Base-by-base conservation (phyloP, 2,888 invertebrate genomes). In the Limnephilus rhombicus region DNA sequence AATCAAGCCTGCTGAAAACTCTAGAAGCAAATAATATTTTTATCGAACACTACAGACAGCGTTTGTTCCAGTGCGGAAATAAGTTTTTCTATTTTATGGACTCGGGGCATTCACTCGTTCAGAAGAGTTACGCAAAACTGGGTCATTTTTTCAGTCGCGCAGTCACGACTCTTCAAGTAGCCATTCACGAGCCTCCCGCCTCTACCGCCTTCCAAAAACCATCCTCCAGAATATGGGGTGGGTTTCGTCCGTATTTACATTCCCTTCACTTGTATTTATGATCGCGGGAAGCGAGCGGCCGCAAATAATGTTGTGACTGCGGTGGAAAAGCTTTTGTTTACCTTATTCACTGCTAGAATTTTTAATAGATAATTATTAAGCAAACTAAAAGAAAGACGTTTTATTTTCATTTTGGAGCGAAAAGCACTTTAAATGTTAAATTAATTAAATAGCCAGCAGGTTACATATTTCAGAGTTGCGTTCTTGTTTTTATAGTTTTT, bases 231-330 rank as follows among this genome's bases (percentile, higher is more conserved):
- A 3, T 18, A 24, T 7, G 68, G 85, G 85, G 24, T 49, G 45
- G 85, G 49, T 86, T 86, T 86, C 49, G 45, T 86, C 85, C 45
- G 85, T 86, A 86, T 86, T 86, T 86, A 86, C 49, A 86, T 45
- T 86, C 45, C 85, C 85, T 86, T 24, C 83, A 41, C 85, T 86
- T 29, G 82, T 82, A 86, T 86, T 86, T 86, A 86, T 86, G 85
- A 86, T 86, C 41, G 49, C 85, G 85, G 85, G 24, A 83, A 41
- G 83, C 83, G 83, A 68, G 37, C 83, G 83, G 83, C 82, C 15
- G 82, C 68, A 68, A 68, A 68, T 68, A 68, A 68, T 68, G 68
- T 68, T 68, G 68, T 68, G 68, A 68, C 68, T 68, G 68, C 68
- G 68, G 68, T n/a, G n/a, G 68, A 68, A n/a, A 68, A 68, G 68